A percentile compares a stretch with the other conserved stretches of the same genome.
Conservation (phyloP, 1,140 invertebrate species). For the Micrasema minimum region DNA sequence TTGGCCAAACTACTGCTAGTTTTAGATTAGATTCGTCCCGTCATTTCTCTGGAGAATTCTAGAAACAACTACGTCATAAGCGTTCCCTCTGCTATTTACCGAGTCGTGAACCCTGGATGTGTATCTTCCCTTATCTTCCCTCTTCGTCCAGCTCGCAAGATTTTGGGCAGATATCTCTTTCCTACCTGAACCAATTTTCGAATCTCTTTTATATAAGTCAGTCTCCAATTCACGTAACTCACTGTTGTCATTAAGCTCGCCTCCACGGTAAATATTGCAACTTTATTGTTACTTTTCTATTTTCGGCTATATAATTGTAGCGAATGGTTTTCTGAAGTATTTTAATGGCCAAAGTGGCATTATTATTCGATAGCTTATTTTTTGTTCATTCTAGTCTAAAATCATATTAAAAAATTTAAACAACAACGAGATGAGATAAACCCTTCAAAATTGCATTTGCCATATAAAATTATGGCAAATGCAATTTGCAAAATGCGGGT, state of each 20-base stretch:
- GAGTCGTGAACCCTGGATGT: slow-evolving; percentile 18
- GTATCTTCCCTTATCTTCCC: not conserved
- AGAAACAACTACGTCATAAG: slow-evolving; percentile 35
- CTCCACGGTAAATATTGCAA: slow-evolving; percentile 11
- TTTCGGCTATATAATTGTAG: too few species aligned
- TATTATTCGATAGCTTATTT: too few species aligned
- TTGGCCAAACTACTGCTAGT: slow-evolving; percentile 20
- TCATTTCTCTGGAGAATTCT: slow-evolving; percentile 34
- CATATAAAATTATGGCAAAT: too few species aligned
- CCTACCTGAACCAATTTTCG: slow-evolving; percentile 16
- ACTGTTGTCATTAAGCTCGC: slow-evolving; percentile 12
- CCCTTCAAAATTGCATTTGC: too few species aligned
- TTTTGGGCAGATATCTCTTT: slow-evolving; percentile 6
- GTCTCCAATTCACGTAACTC: slow-evolving; percentile 1
- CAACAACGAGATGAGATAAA: too few species aligned
- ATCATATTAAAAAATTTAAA: too few species aligned
- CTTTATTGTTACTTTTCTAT: not conserved
- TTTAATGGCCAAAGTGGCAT: too few species aligned
- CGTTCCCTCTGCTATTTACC: slow-evolving; percentile 31
- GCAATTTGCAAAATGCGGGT: too few species aligned
- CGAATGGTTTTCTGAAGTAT: too few species aligned
- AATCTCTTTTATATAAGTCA: slow-evolving; percentile 21
- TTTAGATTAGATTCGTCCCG: slow-evolving; percentile 35
- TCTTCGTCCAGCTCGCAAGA: not conserved
- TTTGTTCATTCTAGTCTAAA: too few species aligned